Conservation (phyloP, 2,888 invertebrate species). For the Lycaena phlaeas region DNA sequence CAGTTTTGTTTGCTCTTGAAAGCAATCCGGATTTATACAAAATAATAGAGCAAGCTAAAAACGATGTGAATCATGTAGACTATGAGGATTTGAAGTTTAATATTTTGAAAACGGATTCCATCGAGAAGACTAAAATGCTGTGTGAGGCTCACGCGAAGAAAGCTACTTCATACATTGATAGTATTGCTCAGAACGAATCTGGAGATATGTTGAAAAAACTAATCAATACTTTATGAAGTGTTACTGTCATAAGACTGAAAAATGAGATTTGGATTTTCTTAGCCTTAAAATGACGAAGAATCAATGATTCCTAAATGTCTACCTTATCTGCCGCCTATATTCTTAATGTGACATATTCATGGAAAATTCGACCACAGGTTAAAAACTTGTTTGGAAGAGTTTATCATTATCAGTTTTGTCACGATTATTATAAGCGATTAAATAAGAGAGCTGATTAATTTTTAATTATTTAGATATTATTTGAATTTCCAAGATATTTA, state of each 20-base stretch:
- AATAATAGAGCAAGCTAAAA: slow-evolving; percentile 74
- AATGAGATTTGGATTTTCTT: too few relatives aligned
- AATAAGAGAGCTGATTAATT: too few relatives aligned
- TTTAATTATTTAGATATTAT: too few relatives aligned
- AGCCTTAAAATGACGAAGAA: too few relatives aligned
- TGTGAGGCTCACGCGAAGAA: slow-evolving; percentile 56
- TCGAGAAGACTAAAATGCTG: slow-evolving; percentile 51
- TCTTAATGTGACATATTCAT: too few relatives aligned
- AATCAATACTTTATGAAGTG: slow-evolving; percentile 46
- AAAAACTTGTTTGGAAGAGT: too few relatives aligned
- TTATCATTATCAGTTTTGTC: too few relatives aligned
- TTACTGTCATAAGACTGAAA: background rate
- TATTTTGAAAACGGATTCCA: slow-evolving; percentile 57
- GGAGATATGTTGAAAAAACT: slow-evolving; percentile 61
- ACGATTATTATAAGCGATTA: too few relatives aligned
- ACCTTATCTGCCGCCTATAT: too few relatives aligned
- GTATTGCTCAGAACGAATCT: slow-evolving; percentile 52
- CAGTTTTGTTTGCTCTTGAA: slow-evolving; percentile 87
- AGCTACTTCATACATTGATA: slow-evolving; percentile 49
- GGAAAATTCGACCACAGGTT: too few relatives aligned
- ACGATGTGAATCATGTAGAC: slow-evolving; percentile 78
- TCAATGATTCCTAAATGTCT: too few relatives aligned
- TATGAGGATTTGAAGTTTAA: slow-evolving; percentile 74
- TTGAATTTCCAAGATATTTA: too few relatives aligned
- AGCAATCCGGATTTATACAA: slow-evolving; percentile 81